Base-by-base conservation (phyloP, 2,888 invertebrate species). In the Bunonema sp. region DNA sequence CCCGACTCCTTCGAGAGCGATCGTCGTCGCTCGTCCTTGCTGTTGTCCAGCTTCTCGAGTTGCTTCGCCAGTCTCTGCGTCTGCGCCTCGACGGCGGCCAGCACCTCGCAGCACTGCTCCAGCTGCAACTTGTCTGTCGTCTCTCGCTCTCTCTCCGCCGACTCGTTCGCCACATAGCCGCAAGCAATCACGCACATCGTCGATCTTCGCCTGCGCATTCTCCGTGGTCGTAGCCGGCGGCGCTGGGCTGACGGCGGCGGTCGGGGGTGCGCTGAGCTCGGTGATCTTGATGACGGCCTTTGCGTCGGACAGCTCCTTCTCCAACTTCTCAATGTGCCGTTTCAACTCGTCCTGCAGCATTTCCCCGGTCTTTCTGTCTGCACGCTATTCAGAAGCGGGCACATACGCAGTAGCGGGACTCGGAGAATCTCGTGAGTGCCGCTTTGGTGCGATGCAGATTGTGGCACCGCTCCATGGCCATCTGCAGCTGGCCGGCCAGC, bases 11-110 rank as follows among this genome's bases (percentile, higher is more conserved):
- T 60, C 7, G 61, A 54, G n/a, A 61, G 45, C 8, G 62, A 63
- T 10, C 64, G 52, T 30, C 65, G 50, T 22, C 61, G 41, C 39
- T 63, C 61, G 35, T 61, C 62, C 56, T 60, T 15, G 12, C 37
- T 18, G 24, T 41, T 45, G 42, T 64, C 64, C 41, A 64, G 47
- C 45, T 57, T 63, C 39, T 67, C 67, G 26, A 67, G 47, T 28
- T 59, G 60, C 44, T 61, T 66, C 43, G 50, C 54, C 10, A 67
- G 45, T 15, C 65, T 35, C 7, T 46, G 44, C 5, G 67, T 62
- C 35, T 66, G 66, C 0, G 54, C 52, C 31, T 66, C 65, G 26
- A 67, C 58, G 4, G 61, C 54, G 8, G 59, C 65, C 19, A 66
- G 36, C 12, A 64, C 56, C 21, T 56, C 56, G 41, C 60, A 59